These are phyloP conservation scores for Spilarctia lutea DNA, from an alignment of 2,888 invertebrate genomes.

Conservation along the genomic window DNA sequence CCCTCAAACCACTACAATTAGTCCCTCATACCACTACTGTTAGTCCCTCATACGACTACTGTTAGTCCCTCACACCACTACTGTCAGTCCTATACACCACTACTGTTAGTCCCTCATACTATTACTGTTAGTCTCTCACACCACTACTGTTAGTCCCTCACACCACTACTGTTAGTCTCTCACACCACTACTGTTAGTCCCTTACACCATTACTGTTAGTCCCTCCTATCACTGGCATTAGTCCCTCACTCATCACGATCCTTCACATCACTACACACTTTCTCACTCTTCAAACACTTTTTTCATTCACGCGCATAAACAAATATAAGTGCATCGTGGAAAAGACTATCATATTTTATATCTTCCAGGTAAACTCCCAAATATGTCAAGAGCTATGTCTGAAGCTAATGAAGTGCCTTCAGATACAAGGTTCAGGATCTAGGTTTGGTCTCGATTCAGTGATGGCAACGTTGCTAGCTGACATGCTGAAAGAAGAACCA, in stretches of 20 bases:
- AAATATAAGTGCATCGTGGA: not conserved
- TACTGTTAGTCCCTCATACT: not conserved
- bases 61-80: too few relatives aligned
- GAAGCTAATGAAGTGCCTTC: conserved; percentile 38
- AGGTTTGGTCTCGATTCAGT: conserved; percentile 36
- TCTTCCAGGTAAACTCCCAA: conserved; percentile 32
- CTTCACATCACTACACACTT: not conserved
- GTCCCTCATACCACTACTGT: too few relatives aligned
- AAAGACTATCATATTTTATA: not conserved
- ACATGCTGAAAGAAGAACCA: conserved; percentile 26
- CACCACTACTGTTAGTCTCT: not conserved
- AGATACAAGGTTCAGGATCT: conserved; percentile 25
- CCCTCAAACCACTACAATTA: too few relatives aligned
- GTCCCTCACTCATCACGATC: not conserved
- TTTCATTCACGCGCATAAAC: not conserved
- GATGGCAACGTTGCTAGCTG: conserved; percentile 27
- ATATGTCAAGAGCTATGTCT: conserved; percentile 40
- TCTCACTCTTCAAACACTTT: too few relatives aligned
- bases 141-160: not conserved
- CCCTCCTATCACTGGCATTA: not conserved
- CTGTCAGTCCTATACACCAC: too few relatives aligned
- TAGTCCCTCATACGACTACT: too few relatives aligned
- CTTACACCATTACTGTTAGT: not conserved
- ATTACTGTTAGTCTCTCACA: not conserved
- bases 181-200: not conserved